These are phyloP conservation scores for Merluccius polli DNA, from an alignment of 2,797 vertebrate genomes.

Conservation along the genomic window DNA sequence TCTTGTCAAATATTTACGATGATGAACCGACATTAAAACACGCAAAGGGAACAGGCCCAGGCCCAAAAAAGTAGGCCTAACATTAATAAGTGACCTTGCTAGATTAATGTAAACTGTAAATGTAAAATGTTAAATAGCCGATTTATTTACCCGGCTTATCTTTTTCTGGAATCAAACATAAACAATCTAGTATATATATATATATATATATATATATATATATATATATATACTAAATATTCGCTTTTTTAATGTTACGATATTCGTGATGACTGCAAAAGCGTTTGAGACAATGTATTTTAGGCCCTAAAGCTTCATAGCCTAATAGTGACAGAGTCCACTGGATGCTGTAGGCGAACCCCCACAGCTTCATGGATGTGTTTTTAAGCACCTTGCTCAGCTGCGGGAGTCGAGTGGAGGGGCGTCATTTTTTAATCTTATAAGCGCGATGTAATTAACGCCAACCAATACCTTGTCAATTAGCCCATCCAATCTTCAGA, in stretches of 20 bases:
- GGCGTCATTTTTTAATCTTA: slow-evolving; percentile 54
- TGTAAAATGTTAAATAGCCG: too few relatives aligned
- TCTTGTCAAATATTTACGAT: not conserved
- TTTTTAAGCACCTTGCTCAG: slow-evolving; percentile 40
- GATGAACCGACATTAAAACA: not conserved
- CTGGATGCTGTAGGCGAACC: too few relatives aligned
- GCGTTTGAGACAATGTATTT: too few relatives aligned
- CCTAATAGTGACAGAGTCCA: not conserved
- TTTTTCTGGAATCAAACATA: too few relatives aligned
- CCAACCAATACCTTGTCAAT: slow-evolving; percentile 73
- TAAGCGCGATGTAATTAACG: slow-evolving; percentile 72
- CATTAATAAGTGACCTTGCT: not conserved
- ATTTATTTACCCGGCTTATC: too few relatives aligned
- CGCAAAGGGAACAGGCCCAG: not conserved
- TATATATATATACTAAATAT: too few relatives aligned
- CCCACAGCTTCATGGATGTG: too few relatives aligned
- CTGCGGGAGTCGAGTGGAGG: slow-evolving; percentile 46
- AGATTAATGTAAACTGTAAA: too few relatives aligned
- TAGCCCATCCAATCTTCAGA: slow-evolving; percentile 64
- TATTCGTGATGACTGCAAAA: not conserved
- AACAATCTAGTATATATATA: too few relatives aligned
- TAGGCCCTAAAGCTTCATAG: not conserved
- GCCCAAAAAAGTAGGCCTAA: not conserved
- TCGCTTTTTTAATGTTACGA: not conserved
- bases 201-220: too few relatives aligned